Conservation (phyloP, 2,888 invertebrate genomes). For the Rhagonycha fulva region DNA sequence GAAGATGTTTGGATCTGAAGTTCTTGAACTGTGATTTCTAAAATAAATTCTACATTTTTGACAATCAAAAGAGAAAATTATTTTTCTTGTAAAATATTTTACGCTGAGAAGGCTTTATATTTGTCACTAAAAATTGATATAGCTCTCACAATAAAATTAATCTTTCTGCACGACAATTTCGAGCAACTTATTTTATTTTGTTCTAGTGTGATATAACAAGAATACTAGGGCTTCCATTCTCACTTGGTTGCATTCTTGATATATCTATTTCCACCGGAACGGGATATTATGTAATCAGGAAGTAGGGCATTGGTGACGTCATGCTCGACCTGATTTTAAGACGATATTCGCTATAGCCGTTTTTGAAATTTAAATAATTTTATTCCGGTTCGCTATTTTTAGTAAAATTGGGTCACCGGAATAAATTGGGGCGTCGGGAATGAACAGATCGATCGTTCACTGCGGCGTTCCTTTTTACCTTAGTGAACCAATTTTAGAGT, state of each 20-base stretch:
- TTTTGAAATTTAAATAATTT: slow-evolving; percentile 4
- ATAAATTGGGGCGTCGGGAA: background rate
- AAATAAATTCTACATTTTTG: too few species aligned
- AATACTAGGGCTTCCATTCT: slow-evolving; percentile 6
- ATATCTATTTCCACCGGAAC: slow-evolving; percentile 33
- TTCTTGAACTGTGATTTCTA: too few species aligned
- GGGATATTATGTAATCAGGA: slow-evolving; percentile 38
- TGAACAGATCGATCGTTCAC: background rate
- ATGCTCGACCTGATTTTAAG: slow-evolving; percentile 35
- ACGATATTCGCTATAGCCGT: slow-evolving; percentile 3
- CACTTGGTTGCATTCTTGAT: slow-evolving; percentile 25
- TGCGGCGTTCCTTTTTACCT: background rate
- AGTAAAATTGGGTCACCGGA: background rate
- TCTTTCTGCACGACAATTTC: background rate
- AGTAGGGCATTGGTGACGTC: slow-evolving; percentile 43
- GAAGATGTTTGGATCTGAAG: too few species aligned
- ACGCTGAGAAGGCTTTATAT: too few species aligned
- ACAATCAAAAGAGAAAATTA: too few species aligned
- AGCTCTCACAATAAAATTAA: too few species aligned
- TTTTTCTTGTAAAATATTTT: too few species aligned
- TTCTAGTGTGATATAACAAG: slow-evolving; percentile 26
- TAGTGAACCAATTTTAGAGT: background rate
- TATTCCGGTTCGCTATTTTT: background rate
- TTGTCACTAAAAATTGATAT: too few species aligned
- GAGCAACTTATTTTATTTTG: background rate